Evolutionary conservation across 2,888 invertebrate genomes (phyloP).

Genomic region (Tholera decimalis): DNA sequence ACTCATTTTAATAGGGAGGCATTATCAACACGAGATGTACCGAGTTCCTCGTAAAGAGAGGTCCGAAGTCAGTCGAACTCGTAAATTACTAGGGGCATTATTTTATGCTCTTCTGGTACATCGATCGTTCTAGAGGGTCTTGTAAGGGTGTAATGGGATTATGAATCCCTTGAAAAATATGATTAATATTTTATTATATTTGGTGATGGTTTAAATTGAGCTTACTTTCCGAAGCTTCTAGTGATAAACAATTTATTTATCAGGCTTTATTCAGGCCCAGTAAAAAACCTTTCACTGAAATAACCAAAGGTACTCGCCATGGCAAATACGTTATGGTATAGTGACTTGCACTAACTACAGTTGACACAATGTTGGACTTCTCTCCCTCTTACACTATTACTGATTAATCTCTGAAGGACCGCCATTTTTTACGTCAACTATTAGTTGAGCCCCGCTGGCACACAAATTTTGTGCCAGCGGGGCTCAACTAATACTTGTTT

Average conservation of each 20-base stretch:
- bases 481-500: too few relatives aligned
- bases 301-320: neutral
- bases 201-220: neutral
- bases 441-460: too few relatives aligned
- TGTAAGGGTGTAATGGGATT: constrained; percentile 80
- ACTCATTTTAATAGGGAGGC: constrained; percentile 78
- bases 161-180: constrained; percentile 68
- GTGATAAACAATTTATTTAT: neutral
- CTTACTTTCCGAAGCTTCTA: neutral
- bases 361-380: too few relatives aligned
- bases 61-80: constrained; percentile 73
- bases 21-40: constrained; percentile 77
- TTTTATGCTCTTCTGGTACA: constrained; percentile 87
- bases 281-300: neutral
- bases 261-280: too few relatives aligned
- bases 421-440: too few relatives aligned
- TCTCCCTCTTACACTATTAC: too few relatives aligned
- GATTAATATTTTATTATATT: constrained; percentile 24
- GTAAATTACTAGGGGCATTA: constrained; percentile 85
- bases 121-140: constrained; percentile 82
- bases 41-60: constrained; percentile 68
- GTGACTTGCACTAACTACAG: neutral
- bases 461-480: too few relatives aligned
- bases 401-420: too few relatives aligned
- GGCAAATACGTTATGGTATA: neutral